These are phyloP conservation scores for Phycodurus eques DNA, from an alignment of 2,113 vertebrate genomes.

Conservation along the genomic window DNA sequence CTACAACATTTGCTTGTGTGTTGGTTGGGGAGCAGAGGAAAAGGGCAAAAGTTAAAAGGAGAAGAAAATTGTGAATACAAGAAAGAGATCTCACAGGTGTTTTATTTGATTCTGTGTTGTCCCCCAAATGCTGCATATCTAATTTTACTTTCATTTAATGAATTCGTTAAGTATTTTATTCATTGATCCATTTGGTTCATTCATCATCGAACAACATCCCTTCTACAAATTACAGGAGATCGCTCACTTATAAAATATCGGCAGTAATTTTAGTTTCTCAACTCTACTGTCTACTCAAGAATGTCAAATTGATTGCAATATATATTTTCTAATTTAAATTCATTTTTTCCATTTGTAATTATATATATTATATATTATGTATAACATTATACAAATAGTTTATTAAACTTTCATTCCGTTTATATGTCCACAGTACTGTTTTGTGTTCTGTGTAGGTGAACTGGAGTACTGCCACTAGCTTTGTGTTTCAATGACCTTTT, in stretches of 20 bases:
- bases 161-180: neutral
- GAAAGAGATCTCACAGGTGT: neutral
- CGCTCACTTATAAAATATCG: constrained; percentile 8
- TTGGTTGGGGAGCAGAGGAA: constrained; percentile 44
- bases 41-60: constrained; percentile 20
- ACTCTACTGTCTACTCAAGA: constrained; percentile 53
- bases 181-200: constrained; percentile 4
- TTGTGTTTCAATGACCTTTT: neutral
- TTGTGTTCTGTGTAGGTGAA: neutral
- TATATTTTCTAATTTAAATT: constrained; percentile 38
- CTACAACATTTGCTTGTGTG: neutral
- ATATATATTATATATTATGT: constrained; percentile 42
- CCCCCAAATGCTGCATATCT: constrained; percentile 52
- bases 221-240: no score
- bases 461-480: neutral
- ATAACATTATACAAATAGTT: constrained; percentile 49
- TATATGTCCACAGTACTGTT: neutral
- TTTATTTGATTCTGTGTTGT: constrained; percentile 13
- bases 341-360: constrained; percentile 25
- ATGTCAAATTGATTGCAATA: constrained; percentile 45
- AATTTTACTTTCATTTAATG: constrained; percentile 28
- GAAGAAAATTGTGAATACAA: constrained; percentile 11
- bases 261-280: constrained; percentile 42
- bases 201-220: constrained; percentile 17
- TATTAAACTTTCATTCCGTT: constrained; percentile 22